A percentile compares a stretch with the other conserved stretches of the same genome.
These are phyloP conservation scores for Carettochelys insculpta DNA, from an alignment of 2,113 vertebrate genomes.

Conservation along the genomic window DNA sequence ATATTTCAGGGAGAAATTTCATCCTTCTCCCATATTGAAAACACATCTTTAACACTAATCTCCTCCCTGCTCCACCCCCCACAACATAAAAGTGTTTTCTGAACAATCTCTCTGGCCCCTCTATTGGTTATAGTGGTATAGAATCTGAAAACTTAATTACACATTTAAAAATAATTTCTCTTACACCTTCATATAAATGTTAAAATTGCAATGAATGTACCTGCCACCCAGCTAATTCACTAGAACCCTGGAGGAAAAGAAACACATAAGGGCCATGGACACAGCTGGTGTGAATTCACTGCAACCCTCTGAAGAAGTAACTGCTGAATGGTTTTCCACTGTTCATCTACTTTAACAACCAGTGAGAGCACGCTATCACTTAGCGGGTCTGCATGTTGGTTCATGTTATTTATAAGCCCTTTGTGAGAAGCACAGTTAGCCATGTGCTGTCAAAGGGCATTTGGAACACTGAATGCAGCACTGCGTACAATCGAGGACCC, in stretches of 20 bases:
- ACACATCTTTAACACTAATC: not conserved
- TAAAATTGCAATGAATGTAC: too few species aligned
- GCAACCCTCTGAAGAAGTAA: not conserved
- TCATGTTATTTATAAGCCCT: not conserved
- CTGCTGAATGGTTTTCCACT: not conserved
- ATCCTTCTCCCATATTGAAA: not conserved
- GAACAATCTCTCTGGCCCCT: not conserved
- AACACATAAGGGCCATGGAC: not conserved
- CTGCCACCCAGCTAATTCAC: not conserved
- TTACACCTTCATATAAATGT: not conserved
- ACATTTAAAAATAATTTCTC: not conserved
- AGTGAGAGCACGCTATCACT: not conserved
- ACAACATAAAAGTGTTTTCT: rapidly evolving
- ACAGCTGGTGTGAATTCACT: not conserved
- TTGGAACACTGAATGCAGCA: too few species aligned
- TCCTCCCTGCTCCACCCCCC: rapidly evolving
- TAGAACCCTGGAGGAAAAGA: not conserved
- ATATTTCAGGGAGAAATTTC: not conserved
- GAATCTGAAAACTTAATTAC: not conserved
- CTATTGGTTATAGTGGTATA: not conserved
- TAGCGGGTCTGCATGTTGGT: not conserved
- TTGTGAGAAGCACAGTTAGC: not conserved
- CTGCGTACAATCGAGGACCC: not conserved
- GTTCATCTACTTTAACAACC: not conserved
- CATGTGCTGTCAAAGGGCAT: not conserved